Base-by-base conservation (phyloP, 1,140 invertebrate genomes). In the Forficula auricularia region DNA sequence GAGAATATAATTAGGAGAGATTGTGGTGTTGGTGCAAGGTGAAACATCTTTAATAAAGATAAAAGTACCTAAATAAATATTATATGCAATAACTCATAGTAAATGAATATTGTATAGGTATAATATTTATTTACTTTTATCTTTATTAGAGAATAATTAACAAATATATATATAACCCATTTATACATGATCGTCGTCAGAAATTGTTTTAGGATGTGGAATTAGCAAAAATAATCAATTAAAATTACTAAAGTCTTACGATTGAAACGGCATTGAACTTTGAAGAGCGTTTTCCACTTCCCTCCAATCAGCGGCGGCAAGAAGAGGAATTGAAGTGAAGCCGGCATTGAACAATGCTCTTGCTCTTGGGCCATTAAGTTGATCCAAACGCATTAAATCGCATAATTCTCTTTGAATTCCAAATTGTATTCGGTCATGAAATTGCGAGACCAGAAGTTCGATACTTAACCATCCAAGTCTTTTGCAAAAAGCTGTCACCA, bases 391-490 rank as follows among this genome's bases (percentile, higher is more conserved):
- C 61, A 98, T 79, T 30, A 98, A 66, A 57, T 98, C 91, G 43
- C 92, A 71, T 4, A 98, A 65, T 57, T 98, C 92, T 37, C 80
- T 70, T 51, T 88, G 82, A 20, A 97, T 80, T 9, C 94, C 95
- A 65, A 97, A 97, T 50, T 88, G 83, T 16, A 98, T 66, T 13
- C 95, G 75, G 50, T 82, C 77, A 67, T 95, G 87, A 62, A 98
- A 97, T 61, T 95, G 84, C 3, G 77, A 76, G 10, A 98, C 70
- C 2, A 98, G 64, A 20, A 92, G 62, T 59, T 94, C 84, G 43
- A 98, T 66, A 54, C 79, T 89, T 41, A 72, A 72, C 92, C 92
- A 98, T 2, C 90, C 84, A n/a, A 98, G 62, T 38, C 88, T 77
- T 51, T 75, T 74, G 64, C 89, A 92, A 64, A 96, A 95, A 15